Evolutionary conservation across 2,888 invertebrate genomes (phyloP), one percentile per base, ranked within the genome.

Genomic region (Oscheius myriophilus): DNA sequence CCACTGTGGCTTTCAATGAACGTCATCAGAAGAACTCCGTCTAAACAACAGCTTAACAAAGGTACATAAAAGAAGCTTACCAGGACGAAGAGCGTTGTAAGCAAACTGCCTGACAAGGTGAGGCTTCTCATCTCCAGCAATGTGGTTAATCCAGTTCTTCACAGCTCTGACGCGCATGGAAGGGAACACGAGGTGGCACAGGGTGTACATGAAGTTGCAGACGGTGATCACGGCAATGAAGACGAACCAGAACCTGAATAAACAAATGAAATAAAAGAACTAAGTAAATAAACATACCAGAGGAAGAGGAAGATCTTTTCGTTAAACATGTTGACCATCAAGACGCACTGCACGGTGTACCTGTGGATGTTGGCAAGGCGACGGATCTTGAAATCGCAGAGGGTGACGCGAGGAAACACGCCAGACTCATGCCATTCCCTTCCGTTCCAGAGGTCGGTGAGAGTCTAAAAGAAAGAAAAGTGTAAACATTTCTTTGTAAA

Each of bases 181-280:
- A 1, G 71, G 49, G 21, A 80, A 69, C 26, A 78, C 55, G 46
- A 84, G 57, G 14, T 86, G 86, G 74, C 85, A 84, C 42, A 87
- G 75, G 87, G 88, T 88, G 71, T 88, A 87, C 49, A 89, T 72
- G 78, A 89, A 88, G 82, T 89, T 89, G 80, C 87, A 85, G 49
- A 86, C 73, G 58, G 89, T 88, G 68, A 87, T 82, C 53, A 86
- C 82, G 41, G 87, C 85, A 11, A 89, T 88, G 63, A 89, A 87
- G 11, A 88, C 86, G 71, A 89, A 87, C 89, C 89, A 89, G 83
- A 89, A 73, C 78, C 77, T 75, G 57, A 43, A 65, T 52, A 51
- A 39, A 33, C 33, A 53, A n/a, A 7, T n/a, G 21, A 39, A 14
- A n/a, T 42, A 46, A 23, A 57, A 25, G 45, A n/a, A 26, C 7